Percentiles rank a stretch among this genome's conserved stretches.
Conservation (phyloP, 2,888 invertebrate genomes). For the Eudemis profundana region DNA sequence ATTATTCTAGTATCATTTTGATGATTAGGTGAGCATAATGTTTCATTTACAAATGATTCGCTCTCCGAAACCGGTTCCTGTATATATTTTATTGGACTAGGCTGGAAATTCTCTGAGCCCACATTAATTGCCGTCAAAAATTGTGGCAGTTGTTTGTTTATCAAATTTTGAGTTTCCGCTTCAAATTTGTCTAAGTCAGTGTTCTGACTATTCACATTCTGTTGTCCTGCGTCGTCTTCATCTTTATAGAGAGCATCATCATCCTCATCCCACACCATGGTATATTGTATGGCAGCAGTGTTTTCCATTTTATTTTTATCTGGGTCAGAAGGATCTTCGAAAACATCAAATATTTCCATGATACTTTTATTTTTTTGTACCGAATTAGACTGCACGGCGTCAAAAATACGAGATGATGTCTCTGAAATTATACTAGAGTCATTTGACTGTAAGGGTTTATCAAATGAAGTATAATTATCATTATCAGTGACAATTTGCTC, state of each 20-base stretch:
- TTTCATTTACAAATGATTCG: slow-evolving; percentile 10
- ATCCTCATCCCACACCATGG: slow-evolving; percentile 77
- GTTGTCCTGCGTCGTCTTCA: slow-evolving; percentile 54
- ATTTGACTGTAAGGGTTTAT: slow-evolving; percentile 52
- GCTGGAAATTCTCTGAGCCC: neutral
- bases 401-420: slow-evolving; percentile 64
- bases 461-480: slow-evolving; percentile 62
- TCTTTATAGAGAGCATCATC: slow-evolving; percentile 79
- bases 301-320: slow-evolving; percentile 62
- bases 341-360: slow-evolving; percentile 73
- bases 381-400: slow-evolving; percentile 68
- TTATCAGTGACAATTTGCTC: slow-evolving; percentile 51
- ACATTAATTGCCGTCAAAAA: neutral
- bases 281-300: slow-evolving; percentile 66
- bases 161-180: neutral
- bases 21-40: slow-evolving; percentile 10
- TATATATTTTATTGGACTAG: neutral
- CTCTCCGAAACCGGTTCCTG: slow-evolving; percentile 6
- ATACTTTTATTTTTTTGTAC: slow-evolving; percentile 72
- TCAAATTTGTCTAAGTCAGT: slow-evolving; percentile 48
- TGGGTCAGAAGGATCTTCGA: slow-evolving; percentile 55
- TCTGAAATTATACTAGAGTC: slow-evolving; percentile 48
- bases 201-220: slow-evolving; percentile 44
- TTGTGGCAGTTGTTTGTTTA: neutral
- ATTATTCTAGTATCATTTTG: slow-evolving; percentile 5